Conservation (phyloP, 2,888 invertebrate species). For the Eumacrocentrus americanus region DNA sequence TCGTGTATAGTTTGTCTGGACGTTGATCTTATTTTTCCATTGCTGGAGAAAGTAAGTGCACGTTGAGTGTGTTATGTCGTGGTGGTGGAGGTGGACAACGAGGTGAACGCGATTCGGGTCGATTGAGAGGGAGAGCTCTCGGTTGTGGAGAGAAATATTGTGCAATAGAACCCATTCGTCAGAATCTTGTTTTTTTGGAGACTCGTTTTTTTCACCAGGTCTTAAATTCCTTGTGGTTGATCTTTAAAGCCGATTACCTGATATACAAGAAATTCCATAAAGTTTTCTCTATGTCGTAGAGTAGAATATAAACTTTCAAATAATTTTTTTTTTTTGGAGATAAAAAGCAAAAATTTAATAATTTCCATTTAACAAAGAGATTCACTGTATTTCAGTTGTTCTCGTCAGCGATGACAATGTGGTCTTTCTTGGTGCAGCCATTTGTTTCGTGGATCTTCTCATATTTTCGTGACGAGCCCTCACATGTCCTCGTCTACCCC, state of each 20-base stretch:
- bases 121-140: slow-evolving; percentile 36
- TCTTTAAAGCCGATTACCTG: neutral
- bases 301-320: too few species aligned
- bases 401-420: slow-evolving; percentile 46
- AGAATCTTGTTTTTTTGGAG: slow-evolving; percentile 11
- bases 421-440: slow-evolving; percentile 48
- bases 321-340: too few species aligned
- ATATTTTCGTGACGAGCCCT: slow-evolving; percentile 43
- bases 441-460: slow-evolving; percentile 51
- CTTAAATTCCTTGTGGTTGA: neutral
- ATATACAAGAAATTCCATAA: neutral
- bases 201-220: neutral
- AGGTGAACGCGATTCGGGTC: slow-evolving; percentile 41
- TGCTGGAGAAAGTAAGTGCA: slow-evolving; percentile 37
- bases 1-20: slow-evolving; percentile 30
- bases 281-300: neutral
- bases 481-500: slow-evolving; percentile 34
- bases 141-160: slow-evolving; percentile 21
- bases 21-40: slow-evolving; percentile 34
- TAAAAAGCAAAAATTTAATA: neutral
- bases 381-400: slow-evolving; percentile 54
- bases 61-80: slow-evolving; percentile 27
- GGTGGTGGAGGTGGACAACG: slow-evolving; percentile 33
- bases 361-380: slow-evolving; percentile 6
- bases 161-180: slow-evolving; percentile 17